These are phyloP conservation scores for Delichon dasypus DNA, from an alignment of 2,797 vertebrate genomes.

Conservation along the genomic window DNA sequence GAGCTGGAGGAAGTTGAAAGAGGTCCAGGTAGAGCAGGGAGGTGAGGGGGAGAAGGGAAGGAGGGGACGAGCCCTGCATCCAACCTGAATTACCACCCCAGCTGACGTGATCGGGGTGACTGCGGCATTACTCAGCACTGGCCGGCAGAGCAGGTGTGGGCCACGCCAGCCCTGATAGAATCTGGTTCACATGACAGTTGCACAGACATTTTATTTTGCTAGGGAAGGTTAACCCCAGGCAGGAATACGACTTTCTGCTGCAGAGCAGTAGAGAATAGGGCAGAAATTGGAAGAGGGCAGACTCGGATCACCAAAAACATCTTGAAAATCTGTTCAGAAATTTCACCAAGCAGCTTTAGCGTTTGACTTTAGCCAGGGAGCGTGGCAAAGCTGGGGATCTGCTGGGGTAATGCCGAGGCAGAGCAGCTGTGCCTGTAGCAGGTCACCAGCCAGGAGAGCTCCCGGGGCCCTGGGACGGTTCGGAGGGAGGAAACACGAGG, in stretches of 20 bases:
- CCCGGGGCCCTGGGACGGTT: neutral
- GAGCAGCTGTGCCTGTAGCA: neutral
- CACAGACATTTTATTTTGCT: neutral
- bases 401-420: neutral
- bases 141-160: slow-evolving; percentile 52
- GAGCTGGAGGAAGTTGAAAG: slow-evolving; percentile 70
- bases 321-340: neutral
- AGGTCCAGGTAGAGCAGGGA: neutral
- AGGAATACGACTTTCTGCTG: neutral
- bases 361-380: neutral
- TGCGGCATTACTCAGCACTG: slow-evolving; percentile 46
- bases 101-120: slow-evolving; percentile 39
- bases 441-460: neutral
- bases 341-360: neutral
- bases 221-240: neutral
- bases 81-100: slow-evolving; percentile 49
- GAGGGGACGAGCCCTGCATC: slow-evolving; percentile 47
- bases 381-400: neutral
- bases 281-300: neutral
- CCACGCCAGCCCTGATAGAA: slow-evolving; percentile 49
- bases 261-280: neutral
- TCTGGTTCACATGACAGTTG: slow-evolving; percentile 56
- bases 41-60: slow-evolving; percentile 31
- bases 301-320: neutral
- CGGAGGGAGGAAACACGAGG: neutral